Base-by-base conservation (phyloP, 2,797 vertebrate genomes). In the Scleropages formosus region DNA sequence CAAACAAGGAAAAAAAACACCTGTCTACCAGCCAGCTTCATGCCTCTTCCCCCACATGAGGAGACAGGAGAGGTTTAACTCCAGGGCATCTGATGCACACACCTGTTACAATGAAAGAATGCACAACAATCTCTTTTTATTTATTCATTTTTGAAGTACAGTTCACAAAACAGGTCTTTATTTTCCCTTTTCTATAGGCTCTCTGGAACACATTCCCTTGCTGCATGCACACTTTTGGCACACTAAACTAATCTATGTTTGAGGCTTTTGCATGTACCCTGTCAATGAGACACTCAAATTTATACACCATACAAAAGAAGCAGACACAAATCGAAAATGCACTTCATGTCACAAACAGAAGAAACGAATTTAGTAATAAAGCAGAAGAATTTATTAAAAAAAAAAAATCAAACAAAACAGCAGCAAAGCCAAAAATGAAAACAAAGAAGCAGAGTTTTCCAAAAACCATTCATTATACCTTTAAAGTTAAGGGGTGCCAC, bases 1-100 rank as follows among this genome's bases (percentile, higher is more conserved):
- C 4, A 26, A 31, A 59, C 26, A 26, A 7, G 22, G n/a, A 26
- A 12, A 18, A 10, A 11, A 27, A 72, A 73, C 63, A 93, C 93
- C 92, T 94, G 91, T 78, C 93, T 93, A 69, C 92, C 94, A 75
- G 92, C 93, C 83, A 93, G 82, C n/a, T 93, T 93, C 91, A 93
- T 94, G 81, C 93, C 93, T 89, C 92, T 85, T 77, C 93, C n/a
- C 93, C 73, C 91, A 91, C 92, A 93, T 93, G 51, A 58, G 93
- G 93, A 92, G 92, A 84, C 94, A 94, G 0, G 93, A 94, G 65
- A 95, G 84, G 87, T 94, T 94, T 78, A 94, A 87, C 87, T 94
- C 94, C 87, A 94, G 86, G 0, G 94, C 93, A 82, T 95, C 93
- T 22, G 91, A 91, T 82, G 91, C 92, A 80, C 91, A 90, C 77